These are phyloP conservation scores for Heliconius sara DNA, from an alignment of 2,888 invertebrate species.

Conservation along the genomic window DNA sequence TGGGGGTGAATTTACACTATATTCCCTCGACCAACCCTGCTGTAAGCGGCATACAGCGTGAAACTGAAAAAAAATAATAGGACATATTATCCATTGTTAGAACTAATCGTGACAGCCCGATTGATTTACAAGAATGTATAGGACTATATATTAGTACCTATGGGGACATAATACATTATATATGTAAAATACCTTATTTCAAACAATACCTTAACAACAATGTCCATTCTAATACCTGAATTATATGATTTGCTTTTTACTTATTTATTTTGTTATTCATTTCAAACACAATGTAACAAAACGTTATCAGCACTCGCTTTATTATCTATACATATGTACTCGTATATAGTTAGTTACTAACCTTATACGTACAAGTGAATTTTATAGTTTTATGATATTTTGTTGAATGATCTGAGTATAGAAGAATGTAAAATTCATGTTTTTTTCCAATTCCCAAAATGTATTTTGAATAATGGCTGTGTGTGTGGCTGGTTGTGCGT, in stretches of 20 bases:
- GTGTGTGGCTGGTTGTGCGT: no score
- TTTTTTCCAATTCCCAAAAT: no score
- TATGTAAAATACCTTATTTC: neutral
- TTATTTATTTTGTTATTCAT: conserved; percentile 6
- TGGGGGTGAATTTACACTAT: no score
- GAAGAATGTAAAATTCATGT: neutral
- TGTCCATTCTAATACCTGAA: neutral
- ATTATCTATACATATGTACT: neutral
- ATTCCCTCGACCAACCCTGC: no score
- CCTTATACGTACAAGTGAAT: neutral
- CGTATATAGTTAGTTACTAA: neutral
- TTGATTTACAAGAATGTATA: conserved; percentile 1
- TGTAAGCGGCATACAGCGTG: no score
- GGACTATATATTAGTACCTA: neutral
- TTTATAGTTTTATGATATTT: neutral
- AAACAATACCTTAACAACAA: conserved; percentile 1
- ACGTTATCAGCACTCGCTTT: neutral
- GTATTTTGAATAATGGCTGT: no score
- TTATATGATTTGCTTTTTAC: neutral
- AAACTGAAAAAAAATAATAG: neutral
- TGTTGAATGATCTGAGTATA: neutral
- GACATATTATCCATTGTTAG: neutral
- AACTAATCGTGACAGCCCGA: neutral
- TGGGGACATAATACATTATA: neutral
- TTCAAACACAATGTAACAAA: conserved; percentile 6